Percentiles rank a stretch among this genome's conserved stretches.
These are phyloP conservation scores for Brachionus koreanus DNA, from an alignment of 1,140 invertebrate species.

Conservation along the genomic window DNA sequence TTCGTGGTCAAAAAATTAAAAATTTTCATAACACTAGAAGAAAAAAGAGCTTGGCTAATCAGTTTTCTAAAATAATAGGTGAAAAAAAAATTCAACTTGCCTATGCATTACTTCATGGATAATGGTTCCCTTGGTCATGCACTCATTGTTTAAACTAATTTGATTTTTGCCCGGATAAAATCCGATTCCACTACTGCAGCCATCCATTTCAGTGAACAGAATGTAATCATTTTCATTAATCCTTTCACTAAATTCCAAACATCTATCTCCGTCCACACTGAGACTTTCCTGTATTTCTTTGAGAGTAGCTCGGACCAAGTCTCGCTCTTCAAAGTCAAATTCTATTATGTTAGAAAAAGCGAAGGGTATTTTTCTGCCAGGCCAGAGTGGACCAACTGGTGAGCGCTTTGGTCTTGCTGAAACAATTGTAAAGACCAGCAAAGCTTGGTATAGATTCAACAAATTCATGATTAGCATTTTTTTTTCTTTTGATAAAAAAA, in stretches of 20 bases:
- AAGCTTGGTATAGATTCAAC: background rate
- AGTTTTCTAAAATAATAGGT: too few species aligned
- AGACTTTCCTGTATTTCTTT: background rate
- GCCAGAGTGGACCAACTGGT: conserved; percentile 22
- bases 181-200: conserved; percentile 37
- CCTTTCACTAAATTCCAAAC: conserved; percentile 16
- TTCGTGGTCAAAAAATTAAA: too few species aligned
- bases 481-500: background rate
- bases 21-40: too few species aligned
- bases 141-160: conserved; percentile 6
- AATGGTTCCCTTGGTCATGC: background rate
- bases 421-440: background rate
- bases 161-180: conserved; percentile 24
- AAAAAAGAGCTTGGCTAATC: too few species aligned
- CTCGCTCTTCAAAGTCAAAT: conserved; percentile 21
- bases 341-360: conserved; percentile 32
- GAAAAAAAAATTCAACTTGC: background rate
- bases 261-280: background rate
- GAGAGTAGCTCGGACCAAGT: background rate
- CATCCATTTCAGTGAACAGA: conserved; percentile 6
- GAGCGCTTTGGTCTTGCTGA: background rate
- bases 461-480: background rate
- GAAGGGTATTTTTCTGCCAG: conserved; percentile 7
- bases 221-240: background rate
- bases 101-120: conserved; percentile 33